Conservation (phyloP, 2,113 vertebrate species). For the Pandion haliaetus region DNA sequence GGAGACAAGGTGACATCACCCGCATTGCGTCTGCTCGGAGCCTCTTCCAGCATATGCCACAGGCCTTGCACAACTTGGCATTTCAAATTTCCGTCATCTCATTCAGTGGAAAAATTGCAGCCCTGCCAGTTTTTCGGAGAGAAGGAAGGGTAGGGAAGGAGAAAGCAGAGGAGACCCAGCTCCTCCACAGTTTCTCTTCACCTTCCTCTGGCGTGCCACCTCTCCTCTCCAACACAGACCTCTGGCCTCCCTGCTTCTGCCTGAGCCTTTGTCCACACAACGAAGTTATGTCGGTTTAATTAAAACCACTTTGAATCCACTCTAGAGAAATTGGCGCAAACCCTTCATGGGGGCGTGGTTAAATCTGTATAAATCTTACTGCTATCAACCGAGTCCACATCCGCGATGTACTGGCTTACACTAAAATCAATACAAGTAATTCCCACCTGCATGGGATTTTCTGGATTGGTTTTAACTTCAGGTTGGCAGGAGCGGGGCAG, state of each 20-base stretch:
- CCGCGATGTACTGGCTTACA: background rate
- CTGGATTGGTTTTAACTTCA: background rate
- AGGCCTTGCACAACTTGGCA: background rate
- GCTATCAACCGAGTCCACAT: background rate
- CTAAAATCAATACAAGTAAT: background rate
- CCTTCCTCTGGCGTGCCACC: accelerated
- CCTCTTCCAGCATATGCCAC: background rate
- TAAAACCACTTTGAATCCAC: background rate
- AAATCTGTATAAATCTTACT: background rate
- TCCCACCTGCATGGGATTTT: background rate
- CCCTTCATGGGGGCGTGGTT: background rate
- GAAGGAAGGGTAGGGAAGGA: background rate
- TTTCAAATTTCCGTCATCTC: background rate
- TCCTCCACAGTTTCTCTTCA: background rate
- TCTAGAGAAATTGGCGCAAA: background rate
- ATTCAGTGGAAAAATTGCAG: background rate
- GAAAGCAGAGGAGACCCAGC: background rate
- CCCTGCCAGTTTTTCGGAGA: background rate
- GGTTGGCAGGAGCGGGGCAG: accelerated
- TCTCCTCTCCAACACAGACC: background rate
- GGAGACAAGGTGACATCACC: background rate
- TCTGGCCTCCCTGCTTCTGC: background rate
- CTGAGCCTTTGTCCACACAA: background rate
- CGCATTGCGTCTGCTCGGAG: accelerated
- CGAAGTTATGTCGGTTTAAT: background rate